A percentile compares a stretch with the other conserved stretches of the same genome.
These are phyloP conservation scores for Patagioenas fasciata DNA, from an alignment of 2,113 vertebrate genomes.

Conservation along the genomic window DNA sequence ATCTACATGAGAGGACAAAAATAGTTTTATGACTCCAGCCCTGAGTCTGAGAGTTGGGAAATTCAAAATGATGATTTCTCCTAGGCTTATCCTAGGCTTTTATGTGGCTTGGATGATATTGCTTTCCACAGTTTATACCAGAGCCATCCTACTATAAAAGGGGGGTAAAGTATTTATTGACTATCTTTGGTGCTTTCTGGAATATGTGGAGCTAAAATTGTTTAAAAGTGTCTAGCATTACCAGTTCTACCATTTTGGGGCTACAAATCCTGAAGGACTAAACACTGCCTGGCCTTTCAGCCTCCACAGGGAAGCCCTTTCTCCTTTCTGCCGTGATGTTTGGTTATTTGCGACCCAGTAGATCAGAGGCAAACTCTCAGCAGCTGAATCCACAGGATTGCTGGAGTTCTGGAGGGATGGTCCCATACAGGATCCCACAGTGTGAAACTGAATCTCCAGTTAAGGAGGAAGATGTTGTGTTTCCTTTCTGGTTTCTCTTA, in stretches of 20 bases:
- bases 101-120: not conserved
- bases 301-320: not conserved
- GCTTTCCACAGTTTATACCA: not conserved
- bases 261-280: not conserved
- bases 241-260: not conserved
- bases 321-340: not conserved
- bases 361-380: not conserved
- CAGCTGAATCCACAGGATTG: not conserved
- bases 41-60: not conserved
- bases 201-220: not conserved
- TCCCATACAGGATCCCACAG: not conserved
- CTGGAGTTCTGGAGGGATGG: not conserved
- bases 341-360: not conserved
- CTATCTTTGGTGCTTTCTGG: not conserved
- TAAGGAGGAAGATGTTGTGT: not conserved
- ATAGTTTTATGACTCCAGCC: not conserved
- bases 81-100: not conserved
- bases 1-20: not conserved
- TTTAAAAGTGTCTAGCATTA: not conserved
- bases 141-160: not conserved
- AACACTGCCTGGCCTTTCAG: not conserved
- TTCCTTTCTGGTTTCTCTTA: not conserved
- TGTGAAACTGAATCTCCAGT: not conserved
- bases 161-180: not conserved
- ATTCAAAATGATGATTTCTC: not conserved